Conservation (phyloP, 1,140 invertebrate species). For the Papilio xuthus region DNA sequence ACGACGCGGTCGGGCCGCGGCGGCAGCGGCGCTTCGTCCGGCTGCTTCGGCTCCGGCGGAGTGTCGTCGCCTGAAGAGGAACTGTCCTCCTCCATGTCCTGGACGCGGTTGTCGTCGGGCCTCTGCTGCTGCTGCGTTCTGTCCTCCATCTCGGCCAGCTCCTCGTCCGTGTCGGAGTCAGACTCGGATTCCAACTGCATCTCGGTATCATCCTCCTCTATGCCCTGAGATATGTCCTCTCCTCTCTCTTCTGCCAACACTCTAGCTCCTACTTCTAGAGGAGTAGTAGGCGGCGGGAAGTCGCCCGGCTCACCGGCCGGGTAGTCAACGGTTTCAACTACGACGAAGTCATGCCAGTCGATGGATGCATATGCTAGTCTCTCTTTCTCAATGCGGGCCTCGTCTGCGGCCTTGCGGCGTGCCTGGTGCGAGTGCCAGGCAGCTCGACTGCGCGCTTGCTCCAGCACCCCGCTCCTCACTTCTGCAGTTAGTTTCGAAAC, state of each 20-base stretch:
- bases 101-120: constrained; percentile 82
- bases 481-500: constrained; percentile 91
- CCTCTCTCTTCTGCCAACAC: constrained; percentile 91
- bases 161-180: constrained; percentile 85
- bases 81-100: constrained; percentile 95
- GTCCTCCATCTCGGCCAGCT: constrained; percentile 86
- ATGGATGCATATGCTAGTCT: constrained; percentile 98
- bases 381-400: constrained; percentile 97
- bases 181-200: constrained; percentile 85
- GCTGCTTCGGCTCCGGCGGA: constrained; percentile 74
- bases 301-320: constrained; percentile 97
- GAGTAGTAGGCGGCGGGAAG: constrained; percentile 98
- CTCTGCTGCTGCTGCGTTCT: constrained; percentile 81
- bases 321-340: constrained; percentile 99
- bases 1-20: constrained; percentile 96
- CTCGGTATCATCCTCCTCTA: constrained; percentile 85
- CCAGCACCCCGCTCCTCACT: constrained; percentile 89
- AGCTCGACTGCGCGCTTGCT: constrained; percentile 96
- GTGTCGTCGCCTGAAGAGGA: constrained; percentile 90
- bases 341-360: constrained; percentile 99
- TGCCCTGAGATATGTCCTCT: constrained; percentile 68
- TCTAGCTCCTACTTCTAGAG: constrained; percentile 97
- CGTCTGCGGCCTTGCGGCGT: constrained; percentile 94
- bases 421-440: constrained; percentile 98
- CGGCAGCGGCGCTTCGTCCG: constrained; percentile 89